A percentile compares a stretch with the other conserved stretches of the same genome.
Conservation (phyloP, 2,888 invertebrate species). For the Dascillus cervinus region DNA sequence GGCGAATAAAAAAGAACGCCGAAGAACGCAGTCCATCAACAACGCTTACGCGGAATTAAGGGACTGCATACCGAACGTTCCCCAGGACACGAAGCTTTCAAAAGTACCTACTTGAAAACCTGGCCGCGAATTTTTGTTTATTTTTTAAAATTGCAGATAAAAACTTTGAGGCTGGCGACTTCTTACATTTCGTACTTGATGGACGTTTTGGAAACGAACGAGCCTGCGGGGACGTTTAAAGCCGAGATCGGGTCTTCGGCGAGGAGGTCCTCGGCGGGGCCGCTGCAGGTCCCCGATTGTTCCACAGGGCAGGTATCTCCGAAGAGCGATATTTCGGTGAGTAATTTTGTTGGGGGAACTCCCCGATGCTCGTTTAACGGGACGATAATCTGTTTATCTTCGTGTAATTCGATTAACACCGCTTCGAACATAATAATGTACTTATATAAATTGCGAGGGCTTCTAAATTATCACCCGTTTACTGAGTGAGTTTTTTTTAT, state of each 20-base stretch:
- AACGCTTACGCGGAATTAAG: constrained; percentile 88
- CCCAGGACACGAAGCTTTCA: constrained; percentile 89
- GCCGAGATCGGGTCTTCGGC: constrained; percentile 62
- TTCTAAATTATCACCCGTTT: not conserved
- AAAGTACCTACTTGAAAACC: constrained; percentile 56
- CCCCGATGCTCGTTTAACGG: constrained; percentile 11
- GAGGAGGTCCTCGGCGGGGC: constrained; percentile 31
- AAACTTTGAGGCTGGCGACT: constrained; percentile 87
- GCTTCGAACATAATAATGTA: not conserved
- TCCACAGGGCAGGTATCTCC: constrained; percentile 29
- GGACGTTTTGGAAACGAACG: constrained; percentile 81
- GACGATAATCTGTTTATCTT: constrained; percentile 12
- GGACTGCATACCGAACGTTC: constrained; percentile 94
- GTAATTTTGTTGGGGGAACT: constrained; percentile 12
- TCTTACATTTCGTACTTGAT: constrained; percentile 89
- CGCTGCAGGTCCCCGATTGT: constrained; percentile 31
- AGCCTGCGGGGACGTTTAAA: constrained; percentile 75
- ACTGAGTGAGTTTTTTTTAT: not conserved
- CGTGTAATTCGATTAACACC: not conserved
- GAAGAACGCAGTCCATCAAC: constrained; percentile 90
- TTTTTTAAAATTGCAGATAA: constrained; percentile 62
- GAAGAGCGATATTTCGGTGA: constrained; percentile 34
- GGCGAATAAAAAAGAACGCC: constrained; percentile 89
- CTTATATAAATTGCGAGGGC: not conserved
- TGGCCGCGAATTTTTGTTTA: constrained; percentile 4